phyloP scores from a whole-genome alignment of 2,888 invertebrate genomes.

The Acanthosepion pharaonis region DNA sequence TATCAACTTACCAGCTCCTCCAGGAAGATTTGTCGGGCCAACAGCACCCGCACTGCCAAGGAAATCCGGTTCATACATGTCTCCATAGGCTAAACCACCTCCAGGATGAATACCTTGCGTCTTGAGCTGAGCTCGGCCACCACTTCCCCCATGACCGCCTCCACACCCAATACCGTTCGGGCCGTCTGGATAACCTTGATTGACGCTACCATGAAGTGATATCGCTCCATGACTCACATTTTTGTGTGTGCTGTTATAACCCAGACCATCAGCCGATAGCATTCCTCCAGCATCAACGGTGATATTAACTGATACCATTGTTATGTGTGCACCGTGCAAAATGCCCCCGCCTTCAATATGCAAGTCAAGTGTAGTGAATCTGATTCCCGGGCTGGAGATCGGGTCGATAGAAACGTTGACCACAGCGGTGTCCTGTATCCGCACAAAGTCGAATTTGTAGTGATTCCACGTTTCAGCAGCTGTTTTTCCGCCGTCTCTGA shows the following conservation, averaged over 20 bases:
- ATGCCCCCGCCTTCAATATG: slow-evolving; percentile 65
- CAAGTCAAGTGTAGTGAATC: slow-evolving; percentile 56
- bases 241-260: slow-evolving; percentile 59
- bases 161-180: slow-evolving; percentile 51
- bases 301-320: slow-evolving; percentile 59
- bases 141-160: slow-evolving; percentile 64
- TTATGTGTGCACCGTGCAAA: slow-evolving; percentile 61
- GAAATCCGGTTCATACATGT: slow-evolving; percentile 63
- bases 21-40: slow-evolving; percentile 53
- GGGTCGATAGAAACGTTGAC: slow-evolving; percentile 63
- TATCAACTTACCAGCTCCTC: slow-evolving; percentile 52
- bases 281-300: slow-evolving; percentile 65
- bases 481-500: slow-evolving; percentile 64
- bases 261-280: slow-evolving; percentile 61
- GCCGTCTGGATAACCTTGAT: slow-evolving; percentile 57
- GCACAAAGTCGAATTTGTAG: slow-evolving; percentile 59
- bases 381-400: slow-evolving; percentile 60
- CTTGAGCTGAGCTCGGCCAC: slow-evolving; percentile 51
- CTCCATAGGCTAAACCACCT: slow-evolving; percentile 63
- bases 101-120: not conserved
- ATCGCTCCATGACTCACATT: slow-evolving; percentile 55
- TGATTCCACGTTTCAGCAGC: slow-evolving; percentile 53
- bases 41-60: slow-evolving; percentile 63
- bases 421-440: slow-evolving; percentile 61
- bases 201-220: slow-evolving; percentile 62